A percentile compares a stretch with the other conserved stretches of the same genome.
These are phyloP conservation scores for Myotis lucifugus DNA, from an alignment of 2,113 vertebrate species.

Conservation along the genomic window DNA sequence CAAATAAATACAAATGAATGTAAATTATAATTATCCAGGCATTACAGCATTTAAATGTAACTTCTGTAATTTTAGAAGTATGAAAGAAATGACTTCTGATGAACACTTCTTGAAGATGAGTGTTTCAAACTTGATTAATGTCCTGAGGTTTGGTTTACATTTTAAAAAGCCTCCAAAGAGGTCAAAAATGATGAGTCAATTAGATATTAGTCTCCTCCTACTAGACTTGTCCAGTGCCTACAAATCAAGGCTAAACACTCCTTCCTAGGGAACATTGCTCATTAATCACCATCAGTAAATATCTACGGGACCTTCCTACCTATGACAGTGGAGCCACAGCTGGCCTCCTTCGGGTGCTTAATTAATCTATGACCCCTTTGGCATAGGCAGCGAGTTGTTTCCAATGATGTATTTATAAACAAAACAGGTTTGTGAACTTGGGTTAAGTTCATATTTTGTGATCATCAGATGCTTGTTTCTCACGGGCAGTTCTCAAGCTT, in stretches of 20 bases:
- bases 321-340: neutral
- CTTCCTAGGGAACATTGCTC: neutral
- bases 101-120: slow-evolving; percentile 45
- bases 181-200: slow-evolving; percentile 23
- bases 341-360: neutral
- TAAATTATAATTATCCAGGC: neutral
- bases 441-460: neutral
- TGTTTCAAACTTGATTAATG: slow-evolving; percentile 46
- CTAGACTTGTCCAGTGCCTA: neutral
- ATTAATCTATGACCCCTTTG: neutral
- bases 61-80: slow-evolving; percentile 39
- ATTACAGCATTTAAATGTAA: slow-evolving; percentile 32
- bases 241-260: neutral
- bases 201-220: slow-evolving; percentile 7
- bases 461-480: neutral
- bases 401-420: neutral
- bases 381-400: neutral
- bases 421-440: neutral
- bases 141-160: slow-evolving; percentile 32
- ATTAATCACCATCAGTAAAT: slow-evolving; percentile 15
- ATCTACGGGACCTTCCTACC: neutral
- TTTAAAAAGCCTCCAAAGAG: slow-evolving; percentile 15
- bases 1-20: neutral
- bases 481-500: neutral
- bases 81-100: slow-evolving; percentile 28